phyloP scores from a whole-genome alignment of 1,140 invertebrate species.

The Drosophila pectinifera region DNA sequence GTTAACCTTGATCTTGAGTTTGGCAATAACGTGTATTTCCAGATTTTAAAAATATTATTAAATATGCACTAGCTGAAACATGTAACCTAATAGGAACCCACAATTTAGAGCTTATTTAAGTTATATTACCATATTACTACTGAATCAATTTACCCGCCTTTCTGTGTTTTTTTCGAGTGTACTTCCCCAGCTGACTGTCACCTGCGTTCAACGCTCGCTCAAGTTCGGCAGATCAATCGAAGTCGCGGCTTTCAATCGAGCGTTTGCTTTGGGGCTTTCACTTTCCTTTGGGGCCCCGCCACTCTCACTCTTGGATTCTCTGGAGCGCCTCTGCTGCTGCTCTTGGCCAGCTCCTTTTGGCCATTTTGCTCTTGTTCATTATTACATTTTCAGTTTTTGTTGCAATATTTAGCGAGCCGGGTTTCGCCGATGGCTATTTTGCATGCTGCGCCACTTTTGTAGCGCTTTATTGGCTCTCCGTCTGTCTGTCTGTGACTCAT shows the following conservation, averaged over 20 bases:
- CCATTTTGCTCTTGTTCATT: slow-evolving; percentile 30
- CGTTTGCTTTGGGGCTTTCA: slow-evolving; percentile 39
- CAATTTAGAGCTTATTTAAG: neutral
- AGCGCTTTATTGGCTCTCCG: slow-evolving; percentile 25
- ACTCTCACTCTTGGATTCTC: slow-evolving; percentile 38
- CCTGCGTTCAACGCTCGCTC: slow-evolving; percentile 60
- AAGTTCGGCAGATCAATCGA: slow-evolving; percentile 71
- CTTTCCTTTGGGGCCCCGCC: slow-evolving; percentile 41
- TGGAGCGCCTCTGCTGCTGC: slow-evolving; percentile 9
- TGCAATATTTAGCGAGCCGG: slow-evolving; percentile 33
- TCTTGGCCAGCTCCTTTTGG: slow-evolving; percentile 7
- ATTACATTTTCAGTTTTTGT: slow-evolving; percentile 16
- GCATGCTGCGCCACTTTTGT: slow-evolving; percentile 59
- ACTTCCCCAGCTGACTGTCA: slow-evolving; percentile 36
- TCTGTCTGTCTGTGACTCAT: slow-evolving; percentile 33
- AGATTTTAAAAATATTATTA: no score
- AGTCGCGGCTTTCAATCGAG: slow-evolving; percentile 47
- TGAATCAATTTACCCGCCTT: no score
- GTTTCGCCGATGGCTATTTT: slow-evolving; percentile 55
- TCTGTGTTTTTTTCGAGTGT: slow-evolving; percentile 9
- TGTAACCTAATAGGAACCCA: no score
- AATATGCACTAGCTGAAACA: no score
- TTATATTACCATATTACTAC: no score
- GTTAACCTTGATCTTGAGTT: neutral
- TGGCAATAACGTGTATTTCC: neutral